Base-by-base conservation (phyloP, 2,888 invertebrate species). In the Mimumesa dahlbomi region DNA sequence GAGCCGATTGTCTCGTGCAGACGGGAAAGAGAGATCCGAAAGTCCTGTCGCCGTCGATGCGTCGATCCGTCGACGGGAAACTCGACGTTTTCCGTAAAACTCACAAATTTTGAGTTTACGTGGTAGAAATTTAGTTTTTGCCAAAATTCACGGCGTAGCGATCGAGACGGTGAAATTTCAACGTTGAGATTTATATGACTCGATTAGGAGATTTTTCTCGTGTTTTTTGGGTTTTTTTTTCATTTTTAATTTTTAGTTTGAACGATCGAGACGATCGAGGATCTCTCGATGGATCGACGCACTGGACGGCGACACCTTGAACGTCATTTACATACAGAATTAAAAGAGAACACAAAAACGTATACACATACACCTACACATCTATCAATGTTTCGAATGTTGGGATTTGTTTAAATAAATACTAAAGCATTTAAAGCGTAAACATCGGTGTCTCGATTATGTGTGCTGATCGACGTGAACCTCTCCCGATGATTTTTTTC, bases 371-470 rank as follows among this genome's bases (percentile, higher is more conserved):
- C 75, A 67, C 64, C 59, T 69, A 78, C 75, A 82, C 79, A 80
- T 84, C 77, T 85, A 86, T 87, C 82, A 82, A 85, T 87, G 85
- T 87, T 87, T 85, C 82, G 81, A 85, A 85, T 83, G 86, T 87
- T 87, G 86, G 79, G 79, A 83, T 87, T 87, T 86, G 85, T 84
- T 87, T 86, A 79, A 85, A 87, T 86, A 84, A 87, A 85, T 82
- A 79, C 77, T 79, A 72, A 84, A 84, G 82, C 80, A 85, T 83
- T 85, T 79, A 81, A 77, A 74, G 52, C 66, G 63, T 74, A 71
- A 42, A 22, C 59, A 34, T 49, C 21, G 53, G 45, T 22, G 16
- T 9, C 22, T 59, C 11, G 25, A 54, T 54, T 61, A 2, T 7
- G 16, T n/a, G 9, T 36, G 42, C 7, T 29, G 1, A n/a, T 29